Conservation (phyloP, 2,888 invertebrate genomes). For the Limnephilus marmoratus region DNA sequence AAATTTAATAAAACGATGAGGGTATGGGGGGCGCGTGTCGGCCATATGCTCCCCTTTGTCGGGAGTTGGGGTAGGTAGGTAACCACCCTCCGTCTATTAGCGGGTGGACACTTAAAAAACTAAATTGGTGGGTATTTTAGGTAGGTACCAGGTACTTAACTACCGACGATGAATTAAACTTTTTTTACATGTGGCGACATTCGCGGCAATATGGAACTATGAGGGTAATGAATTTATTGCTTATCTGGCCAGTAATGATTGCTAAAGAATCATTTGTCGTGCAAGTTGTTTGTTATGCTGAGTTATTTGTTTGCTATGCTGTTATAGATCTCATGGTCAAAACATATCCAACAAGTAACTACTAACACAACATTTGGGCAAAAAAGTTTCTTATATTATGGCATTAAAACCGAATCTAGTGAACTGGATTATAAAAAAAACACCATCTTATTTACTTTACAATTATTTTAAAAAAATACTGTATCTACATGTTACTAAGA, state of each 20-base stretch:
- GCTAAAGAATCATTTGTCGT: neutral
- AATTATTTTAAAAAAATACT: too few relatives aligned
- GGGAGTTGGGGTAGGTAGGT: neutral
- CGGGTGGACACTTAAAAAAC: neutral
- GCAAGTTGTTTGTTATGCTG: neutral
- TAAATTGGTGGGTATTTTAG: conserved; percentile 2
- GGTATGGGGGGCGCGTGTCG: conserved; percentile 52
- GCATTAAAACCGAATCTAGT: too few relatives aligned
- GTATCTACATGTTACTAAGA: too few relatives aligned
- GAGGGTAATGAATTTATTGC: neutral
- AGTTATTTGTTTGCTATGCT: neutral
- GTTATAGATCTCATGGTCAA: neutral
- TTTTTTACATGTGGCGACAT: neutral
- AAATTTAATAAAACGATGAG: neutral
- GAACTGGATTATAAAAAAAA: too few relatives aligned
- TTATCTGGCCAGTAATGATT: neutral
- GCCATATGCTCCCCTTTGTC: conserved; percentile 45
- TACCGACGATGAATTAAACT: conserved; percentile 22
- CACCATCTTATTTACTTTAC: too few relatives aligned
- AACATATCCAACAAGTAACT: too few relatives aligned
- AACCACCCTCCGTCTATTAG: neutral
- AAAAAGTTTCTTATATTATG: too few relatives aligned
- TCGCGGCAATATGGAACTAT: neutral
- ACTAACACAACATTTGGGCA: too few relatives aligned
- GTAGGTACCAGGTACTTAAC: neutral